Evolutionary conservation across 2,113 vertebrate species (phyloP).

Genomic region (Calonectris borealis): DNA sequence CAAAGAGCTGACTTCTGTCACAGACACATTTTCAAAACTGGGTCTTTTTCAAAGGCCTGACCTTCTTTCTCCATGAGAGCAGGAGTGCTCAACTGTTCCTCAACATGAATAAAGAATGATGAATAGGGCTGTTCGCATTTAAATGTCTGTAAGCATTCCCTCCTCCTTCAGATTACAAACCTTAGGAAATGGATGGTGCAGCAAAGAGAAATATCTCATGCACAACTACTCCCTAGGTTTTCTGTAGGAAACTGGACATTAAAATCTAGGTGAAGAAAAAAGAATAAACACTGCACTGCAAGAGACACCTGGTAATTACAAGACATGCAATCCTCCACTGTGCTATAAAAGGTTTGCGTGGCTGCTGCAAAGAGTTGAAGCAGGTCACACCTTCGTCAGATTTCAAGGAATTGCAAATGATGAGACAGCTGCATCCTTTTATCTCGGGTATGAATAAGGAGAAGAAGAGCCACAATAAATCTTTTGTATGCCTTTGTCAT

Average conservation of each 20-base stretch:
- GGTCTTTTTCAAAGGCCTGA: background rate
- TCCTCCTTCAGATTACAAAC: background rate
- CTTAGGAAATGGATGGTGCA: background rate
- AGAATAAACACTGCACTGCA: background rate
- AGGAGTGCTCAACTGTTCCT: background rate
- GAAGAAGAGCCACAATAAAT: background rate
- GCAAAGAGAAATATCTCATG: background rate
- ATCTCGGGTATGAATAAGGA: background rate
- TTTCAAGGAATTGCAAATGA: background rate
- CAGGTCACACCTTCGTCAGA: background rate
- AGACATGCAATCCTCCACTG: background rate
- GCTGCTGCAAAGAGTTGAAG: background rate
- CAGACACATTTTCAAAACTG: background rate
- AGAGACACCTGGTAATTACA: background rate
- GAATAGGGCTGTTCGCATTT: background rate
- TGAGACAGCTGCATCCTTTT: background rate
- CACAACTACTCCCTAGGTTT: background rate
- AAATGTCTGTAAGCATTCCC: background rate
- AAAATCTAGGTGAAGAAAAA: background rate
- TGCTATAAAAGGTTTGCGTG: background rate
- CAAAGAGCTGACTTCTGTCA: background rate
- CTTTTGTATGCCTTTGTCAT: background rate
- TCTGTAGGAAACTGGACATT: background rate
- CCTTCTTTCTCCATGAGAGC: background rate
- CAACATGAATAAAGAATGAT: fast-evolving